These are phyloP conservation scores for Moxostoma hubbsi DNA, from an alignment of 2,797 vertebrate genomes.

Conservation along the genomic window DNA sequence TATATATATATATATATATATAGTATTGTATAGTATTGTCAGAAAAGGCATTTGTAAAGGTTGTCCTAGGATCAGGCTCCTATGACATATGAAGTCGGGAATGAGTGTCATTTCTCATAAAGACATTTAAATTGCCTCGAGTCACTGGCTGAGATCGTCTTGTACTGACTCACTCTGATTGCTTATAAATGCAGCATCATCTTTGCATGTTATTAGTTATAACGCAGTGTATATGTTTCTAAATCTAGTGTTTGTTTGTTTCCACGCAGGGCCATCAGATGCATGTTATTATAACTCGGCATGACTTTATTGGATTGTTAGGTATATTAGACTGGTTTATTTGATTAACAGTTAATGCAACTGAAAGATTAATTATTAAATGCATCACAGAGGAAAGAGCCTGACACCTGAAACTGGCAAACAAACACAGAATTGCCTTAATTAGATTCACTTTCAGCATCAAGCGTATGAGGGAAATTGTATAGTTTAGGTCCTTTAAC, in stretches of 20 bases:
- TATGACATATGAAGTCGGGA: neutral
- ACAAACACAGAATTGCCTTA: neutral
- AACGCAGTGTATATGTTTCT: conserved; percentile 14
- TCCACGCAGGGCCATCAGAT: neutral
- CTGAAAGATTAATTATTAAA: neutral
- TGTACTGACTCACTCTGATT: neutral
- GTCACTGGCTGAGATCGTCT: neutral
- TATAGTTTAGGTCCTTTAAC: too few species aligned
- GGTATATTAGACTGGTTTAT: too few species aligned
- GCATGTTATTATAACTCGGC: neutral
- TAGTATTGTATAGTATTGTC: too few species aligned
- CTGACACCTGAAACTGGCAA: neutral
- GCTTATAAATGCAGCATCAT: conserved; percentile 23
- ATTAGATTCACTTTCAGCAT: neutral
- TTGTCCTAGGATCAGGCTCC: too few species aligned
- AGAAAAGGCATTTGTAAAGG: too few species aligned
- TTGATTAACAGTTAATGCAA: neutral
- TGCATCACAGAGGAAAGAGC: neutral
- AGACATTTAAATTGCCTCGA: neutral
- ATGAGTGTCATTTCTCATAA: conserved; percentile 1
- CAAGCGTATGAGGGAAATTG: too few species aligned
- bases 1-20: too few species aligned
- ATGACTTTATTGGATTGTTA: too few species aligned
- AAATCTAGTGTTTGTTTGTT: neutral
- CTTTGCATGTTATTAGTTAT: conserved; percentile 15